Base-by-base conservation (phyloP, 2,797 vertebrate genomes). In the Gallirallus australis region DNA sequence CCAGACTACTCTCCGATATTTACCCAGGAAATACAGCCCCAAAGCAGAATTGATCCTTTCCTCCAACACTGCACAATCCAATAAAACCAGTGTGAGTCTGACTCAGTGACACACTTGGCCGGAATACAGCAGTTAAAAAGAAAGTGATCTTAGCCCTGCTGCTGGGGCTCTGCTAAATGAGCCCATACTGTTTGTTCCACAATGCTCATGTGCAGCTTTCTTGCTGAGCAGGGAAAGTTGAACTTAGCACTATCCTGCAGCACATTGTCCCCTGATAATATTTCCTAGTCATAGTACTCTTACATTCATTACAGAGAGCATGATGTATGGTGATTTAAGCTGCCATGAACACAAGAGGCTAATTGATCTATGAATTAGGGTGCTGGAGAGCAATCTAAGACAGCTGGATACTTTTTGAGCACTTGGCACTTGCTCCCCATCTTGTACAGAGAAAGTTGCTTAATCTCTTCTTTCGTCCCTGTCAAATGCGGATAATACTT, bases 381-480 rank as follows among this genome's bases (percentile, higher is more conserved):
- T 16, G 30, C 24, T 70, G 28, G 56, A 82, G 8, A 50, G 7
- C 7, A 76, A 56, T 63, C 39, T 72, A 33, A 77, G 15, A 45
- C 17, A 60, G 9, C 5, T 27, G n/a, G 39, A 19, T 59, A 15
- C 6, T 70, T 91, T 70, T 39, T 4, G 1, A 85, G 30, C 14
- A 17, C 31, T 85, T 83, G n/a, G 17, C 0, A 0, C 45, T 89
- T 54, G 15, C 10, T 80, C 23, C 15, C 13, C n/a, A 3, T 47
- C 45, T 66, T 28, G 48, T 30, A 61, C 10, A 47, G 78, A 85
- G 35, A 60, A 77, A 65, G 12, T 30, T 33, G 3, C 6, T 64
- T 70, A 42, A 75, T 64, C 4, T 50, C 33, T 78, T 78, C 5
- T 69, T 57, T 84, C 0, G 0, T 28, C 23, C 81, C 35, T 48